Evolutionary conservation across 2,113 vertebrate genomes (phyloP).

Genomic region (Hylia prasina): DNA sequence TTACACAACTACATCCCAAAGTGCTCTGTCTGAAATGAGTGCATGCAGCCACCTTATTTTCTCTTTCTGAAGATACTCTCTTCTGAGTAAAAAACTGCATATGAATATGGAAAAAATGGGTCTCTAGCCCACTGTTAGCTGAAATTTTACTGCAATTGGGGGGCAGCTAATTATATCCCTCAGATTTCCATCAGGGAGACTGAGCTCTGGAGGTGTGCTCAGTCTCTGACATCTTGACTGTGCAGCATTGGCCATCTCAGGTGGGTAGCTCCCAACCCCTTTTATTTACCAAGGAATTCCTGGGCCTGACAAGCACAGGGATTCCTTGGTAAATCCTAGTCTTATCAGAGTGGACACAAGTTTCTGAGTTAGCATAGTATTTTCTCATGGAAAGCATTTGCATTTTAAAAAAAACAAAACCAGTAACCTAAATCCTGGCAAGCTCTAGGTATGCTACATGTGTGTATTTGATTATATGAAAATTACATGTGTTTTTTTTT

Average conservation of each 20-base stretch:
- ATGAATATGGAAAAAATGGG: too few relatives aligned
- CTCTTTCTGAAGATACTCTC: not conserved
- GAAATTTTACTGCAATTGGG: not conserved
- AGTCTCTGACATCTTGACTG: not conserved
- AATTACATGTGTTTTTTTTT: rapidly evolving
- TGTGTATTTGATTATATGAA: not conserved
- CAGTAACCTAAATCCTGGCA: not conserved
- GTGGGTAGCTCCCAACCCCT: not conserved
- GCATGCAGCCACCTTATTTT: not conserved
- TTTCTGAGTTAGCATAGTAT: not conserved
- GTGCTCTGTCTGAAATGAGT: not conserved
- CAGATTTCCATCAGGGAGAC: not conserved
- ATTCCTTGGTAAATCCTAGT: not conserved
- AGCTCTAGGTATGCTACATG: not conserved
- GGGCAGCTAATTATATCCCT: not conserved
- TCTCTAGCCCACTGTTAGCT: not conserved
- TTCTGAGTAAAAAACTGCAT: not conserved
- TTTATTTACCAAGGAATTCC: not conserved
- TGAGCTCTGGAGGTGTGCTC: not conserved
- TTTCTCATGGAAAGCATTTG: not conserved
- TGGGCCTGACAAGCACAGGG: not conserved
- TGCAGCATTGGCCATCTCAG: too few relatives aligned
- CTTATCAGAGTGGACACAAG: not conserved
- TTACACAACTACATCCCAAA: not conserved
- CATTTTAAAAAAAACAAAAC: rapidly evolving